Evolutionary conservation across 64 coral and sea anemone genomes (phyloP).

Genomic region (Actinia equina): DNA sequence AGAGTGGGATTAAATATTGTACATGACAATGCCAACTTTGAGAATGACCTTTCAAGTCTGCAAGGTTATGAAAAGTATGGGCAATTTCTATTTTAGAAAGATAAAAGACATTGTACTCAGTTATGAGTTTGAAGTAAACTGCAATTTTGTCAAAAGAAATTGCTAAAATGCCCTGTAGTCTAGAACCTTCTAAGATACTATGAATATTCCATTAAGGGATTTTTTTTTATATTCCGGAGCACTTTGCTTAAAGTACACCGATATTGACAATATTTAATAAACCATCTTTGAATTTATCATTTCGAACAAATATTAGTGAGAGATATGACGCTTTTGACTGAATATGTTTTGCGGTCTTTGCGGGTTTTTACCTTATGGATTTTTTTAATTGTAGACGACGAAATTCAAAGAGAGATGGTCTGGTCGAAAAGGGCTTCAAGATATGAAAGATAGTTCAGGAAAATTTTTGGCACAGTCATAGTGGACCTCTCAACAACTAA

Average conservation of each 20-base stretch:
- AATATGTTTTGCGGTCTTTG: constrained; percentile 1
- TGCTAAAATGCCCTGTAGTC: neutral
- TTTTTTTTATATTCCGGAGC: neutral
- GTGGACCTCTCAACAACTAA: neutral
- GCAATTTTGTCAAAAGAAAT: neutral
- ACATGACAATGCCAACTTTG: neutral
- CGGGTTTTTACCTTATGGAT: neutral
- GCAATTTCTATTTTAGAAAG: neutral
- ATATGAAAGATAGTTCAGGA: neutral
- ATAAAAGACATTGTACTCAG: neutral
- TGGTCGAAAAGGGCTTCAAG: neutral
- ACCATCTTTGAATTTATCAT: neutral
- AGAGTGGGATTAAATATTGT: constrained; percentile 7
- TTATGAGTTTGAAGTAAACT: neutral
- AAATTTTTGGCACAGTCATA: neutral
- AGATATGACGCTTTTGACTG: neutral
- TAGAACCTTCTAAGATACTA: neutral
- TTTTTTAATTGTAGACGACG: constrained; percentile 1
- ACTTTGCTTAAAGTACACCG: neutral
- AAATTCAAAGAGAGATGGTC: neutral
- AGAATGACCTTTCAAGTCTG: neutral
- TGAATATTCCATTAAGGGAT: neutral
- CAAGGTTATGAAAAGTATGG: constrained; percentile 10
- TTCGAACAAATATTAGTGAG: neutral
- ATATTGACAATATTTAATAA: constrained; percentile 10